These are phyloP conservation scores for Petrolisthes cinctipes DNA, from an alignment of 2,888 invertebrate genomes.

Conservation along the genomic window DNA sequence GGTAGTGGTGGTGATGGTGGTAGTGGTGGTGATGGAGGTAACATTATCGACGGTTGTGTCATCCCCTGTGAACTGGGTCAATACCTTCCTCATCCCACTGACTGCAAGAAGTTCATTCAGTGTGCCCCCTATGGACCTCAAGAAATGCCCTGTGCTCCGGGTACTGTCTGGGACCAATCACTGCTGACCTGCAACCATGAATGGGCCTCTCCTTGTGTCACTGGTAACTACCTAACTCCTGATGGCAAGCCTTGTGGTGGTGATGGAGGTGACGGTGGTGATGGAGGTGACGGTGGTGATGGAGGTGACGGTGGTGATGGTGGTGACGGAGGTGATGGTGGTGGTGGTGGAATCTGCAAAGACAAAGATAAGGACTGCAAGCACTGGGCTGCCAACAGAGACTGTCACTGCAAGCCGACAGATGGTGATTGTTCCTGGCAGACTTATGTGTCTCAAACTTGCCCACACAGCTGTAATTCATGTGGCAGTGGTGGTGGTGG, in stretches of 20 bases:
- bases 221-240: conserved; percentile 39
- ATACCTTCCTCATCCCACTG: conserved; percentile 57
- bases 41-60: conserved; percentile 32
- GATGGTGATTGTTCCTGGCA: conserved; percentile 53
- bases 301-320: conserved; percentile 11
- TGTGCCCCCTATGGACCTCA: conserved; percentile 40
- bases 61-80: conserved; percentile 36
- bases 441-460: conserved; percentile 37
- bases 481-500: conserved; percentile 23
- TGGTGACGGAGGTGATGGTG: conserved; percentile 1
- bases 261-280: conserved; percentile 18
- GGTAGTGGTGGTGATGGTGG: background rate
- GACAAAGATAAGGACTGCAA: conserved; percentile 34
- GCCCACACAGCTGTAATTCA: conserved; percentile 44
- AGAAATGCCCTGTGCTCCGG: conserved; percentile 37
- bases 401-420: conserved; percentile 40
- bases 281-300: background rate
- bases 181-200: conserved; percentile 30
- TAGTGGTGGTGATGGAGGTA: conserved; percentile 22
- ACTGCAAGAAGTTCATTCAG: conserved; percentile 57
- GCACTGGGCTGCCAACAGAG: conserved; percentile 45
- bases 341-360: conserved; percentile 1
- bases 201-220: conserved; percentile 29
- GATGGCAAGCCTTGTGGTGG: conserved; percentile 37
- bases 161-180: conserved; percentile 36